Conservation (phyloP, 2,797 vertebrate genomes). For the Helostoma temminkii region DNA sequence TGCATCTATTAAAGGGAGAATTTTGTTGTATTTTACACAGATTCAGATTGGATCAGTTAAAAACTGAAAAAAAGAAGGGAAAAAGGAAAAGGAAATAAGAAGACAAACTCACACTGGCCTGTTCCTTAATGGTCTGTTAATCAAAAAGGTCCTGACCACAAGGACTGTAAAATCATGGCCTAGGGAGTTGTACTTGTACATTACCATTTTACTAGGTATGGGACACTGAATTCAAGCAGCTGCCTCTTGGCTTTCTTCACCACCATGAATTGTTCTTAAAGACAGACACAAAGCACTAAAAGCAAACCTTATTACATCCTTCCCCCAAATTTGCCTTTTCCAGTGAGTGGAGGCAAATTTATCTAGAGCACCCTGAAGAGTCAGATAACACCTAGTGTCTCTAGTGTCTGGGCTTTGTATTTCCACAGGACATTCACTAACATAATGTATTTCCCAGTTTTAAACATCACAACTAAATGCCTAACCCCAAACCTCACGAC, state of each 20-base stretch:
- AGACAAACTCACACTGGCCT: slow-evolving; percentile 9
- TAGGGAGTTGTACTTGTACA: slow-evolving; percentile 45
- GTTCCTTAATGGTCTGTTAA: slow-evolving; percentile 40
- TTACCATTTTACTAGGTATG: slow-evolving; percentile 59
- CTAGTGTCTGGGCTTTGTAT: background rate
- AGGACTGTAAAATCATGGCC: slow-evolving; percentile 12
- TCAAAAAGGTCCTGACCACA: slow-evolving; percentile 37
- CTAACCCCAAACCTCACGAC: too few species aligned
- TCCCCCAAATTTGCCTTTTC: background rate
- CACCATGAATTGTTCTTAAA: slow-evolving; percentile 27
- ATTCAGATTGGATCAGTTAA: slow-evolving; percentile 16
- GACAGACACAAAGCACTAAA: slow-evolving; percentile 38
- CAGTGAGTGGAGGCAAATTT: slow-evolving; percentile 41
- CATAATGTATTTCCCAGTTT: too few species aligned
- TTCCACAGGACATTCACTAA: too few species aligned
- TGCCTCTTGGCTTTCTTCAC: slow-evolving; percentile 39
- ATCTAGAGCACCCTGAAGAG: slow-evolving; percentile 68
- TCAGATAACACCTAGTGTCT: slow-evolving; percentile 65
- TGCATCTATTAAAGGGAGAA: background rate
- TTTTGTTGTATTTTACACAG: slow-evolving; percentile 4
- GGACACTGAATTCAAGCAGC: slow-evolving; percentile 42
- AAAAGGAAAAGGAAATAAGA: background rate
- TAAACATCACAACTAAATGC: too few species aligned
- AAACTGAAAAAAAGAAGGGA: slow-evolving; percentile 20
- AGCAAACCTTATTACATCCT: slow-evolving; percentile 15